Percentiles rank a stretch among this genome's conserved stretches.
Evolutionary conservation across 2,113 vertebrate genomes (phyloP).

Genomic region (Pipa parva): DNA sequence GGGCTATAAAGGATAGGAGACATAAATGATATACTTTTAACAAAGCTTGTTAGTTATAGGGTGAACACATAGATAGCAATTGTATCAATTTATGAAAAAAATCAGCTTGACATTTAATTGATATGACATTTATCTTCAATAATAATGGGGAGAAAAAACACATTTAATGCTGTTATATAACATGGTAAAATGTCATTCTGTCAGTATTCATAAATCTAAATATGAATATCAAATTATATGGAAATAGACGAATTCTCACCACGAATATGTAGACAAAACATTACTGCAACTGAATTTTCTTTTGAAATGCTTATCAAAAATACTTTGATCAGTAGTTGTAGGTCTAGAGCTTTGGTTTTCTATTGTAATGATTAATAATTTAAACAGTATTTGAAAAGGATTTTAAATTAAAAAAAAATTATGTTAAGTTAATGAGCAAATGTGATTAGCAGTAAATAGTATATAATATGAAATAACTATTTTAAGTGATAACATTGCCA

Average conservation of each 20-base stretch:
- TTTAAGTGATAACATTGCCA: constrained; percentile 72
- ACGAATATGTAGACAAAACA: background rate
- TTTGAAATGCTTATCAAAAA: constrained; percentile 51
- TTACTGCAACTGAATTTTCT: constrained; percentile 17
- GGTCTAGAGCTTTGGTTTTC: constrained; percentile 59
- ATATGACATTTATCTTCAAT: background rate
- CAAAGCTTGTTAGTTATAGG: no score
- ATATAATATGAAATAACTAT: constrained; percentile 46
- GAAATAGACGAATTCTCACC: background rate
- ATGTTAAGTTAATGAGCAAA: constrained; percentile 8
- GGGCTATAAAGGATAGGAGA: no score
- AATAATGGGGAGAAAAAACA: background rate
- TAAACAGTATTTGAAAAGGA: constrained; percentile 63
- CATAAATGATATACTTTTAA: no score
- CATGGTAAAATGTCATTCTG: background rate
- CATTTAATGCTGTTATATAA: background rate
- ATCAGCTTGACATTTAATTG: background rate
- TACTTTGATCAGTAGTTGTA: constrained; percentile 64
- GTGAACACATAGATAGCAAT: no score
- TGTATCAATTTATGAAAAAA: no score
- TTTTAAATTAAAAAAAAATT: constrained; percentile 39
- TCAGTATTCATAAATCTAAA: background rate
- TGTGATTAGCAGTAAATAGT: constrained; percentile 52
- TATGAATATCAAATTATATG: constrained; percentile 4
- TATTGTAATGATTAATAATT: constrained; percentile 74